Base-by-base conservation (phyloP, 30 jellyfish, hydroid and myxozoan genomes). In the Rhopilema esculentum region DNA sequence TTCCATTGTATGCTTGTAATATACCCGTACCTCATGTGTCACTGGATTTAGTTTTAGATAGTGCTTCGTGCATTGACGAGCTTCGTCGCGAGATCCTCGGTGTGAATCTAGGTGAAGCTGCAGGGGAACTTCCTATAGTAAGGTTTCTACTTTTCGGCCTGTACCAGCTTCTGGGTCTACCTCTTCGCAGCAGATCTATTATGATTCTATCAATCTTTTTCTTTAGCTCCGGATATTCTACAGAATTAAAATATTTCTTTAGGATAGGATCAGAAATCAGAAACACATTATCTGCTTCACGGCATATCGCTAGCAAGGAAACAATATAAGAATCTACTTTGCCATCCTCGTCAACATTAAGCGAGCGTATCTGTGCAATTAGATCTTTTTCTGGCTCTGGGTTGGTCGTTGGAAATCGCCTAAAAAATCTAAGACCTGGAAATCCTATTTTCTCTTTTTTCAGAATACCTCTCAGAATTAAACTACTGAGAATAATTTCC, bases 201-300 rank as follows among this genome's bases (percentile, higher is more conserved):
- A 88, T 88, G 49, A 88, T 49, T 52, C 77, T 65, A 61, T 96
- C 99, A 66, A 96, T 75, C 62, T 89, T 82, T 84, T 82, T 83
- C 62, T 91, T 96, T 27, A 97, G 90, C 26, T 79, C 94, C 20
- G 82, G 77, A 79, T 96, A 96, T 62, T 96, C 97, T 22, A 69
- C 80, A 21, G 79, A 33, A 21, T 90, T 67, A 84, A 96, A 96
- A 48, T 96, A 94, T 75, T 96, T 96, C 87, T 96, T 81, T 63
- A 96, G 74, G 49, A 96, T 96, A 21, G 99, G 99, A 50, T 96
- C 99, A 19, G 97, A 80, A 29, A 90, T 86, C 86, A 96, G 85
- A 82, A 96, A 96, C 21, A 96, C 88, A 75, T 95, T 93, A 77
- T 96, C 99, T 6, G 98, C 96, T 69, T 96, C 99, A 9, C 99